These are phyloP conservation scores for Stenodema calcarata DNA, from an alignment of 2,888 invertebrate species.

Conservation along the genomic window DNA sequence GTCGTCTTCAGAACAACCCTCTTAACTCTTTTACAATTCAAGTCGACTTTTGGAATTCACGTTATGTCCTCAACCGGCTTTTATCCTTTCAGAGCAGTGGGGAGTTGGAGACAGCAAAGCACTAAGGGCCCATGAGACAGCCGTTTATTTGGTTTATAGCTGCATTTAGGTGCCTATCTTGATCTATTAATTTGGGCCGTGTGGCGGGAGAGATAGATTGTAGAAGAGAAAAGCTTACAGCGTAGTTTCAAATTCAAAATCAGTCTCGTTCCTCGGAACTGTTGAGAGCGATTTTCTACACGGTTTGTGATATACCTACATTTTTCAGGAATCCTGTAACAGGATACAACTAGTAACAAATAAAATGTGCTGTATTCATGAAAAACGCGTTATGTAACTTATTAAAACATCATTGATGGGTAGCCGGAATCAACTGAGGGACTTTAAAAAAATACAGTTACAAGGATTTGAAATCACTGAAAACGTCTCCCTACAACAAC, in stretches of 20 bases:
- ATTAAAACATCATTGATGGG: too few species aligned
- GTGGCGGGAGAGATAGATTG: neutral
- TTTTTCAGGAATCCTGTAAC: too few species aligned
- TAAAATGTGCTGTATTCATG: too few species aligned
- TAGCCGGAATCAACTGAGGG: too few species aligned
- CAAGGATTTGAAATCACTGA: too few species aligned
- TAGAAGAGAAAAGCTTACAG: neutral
- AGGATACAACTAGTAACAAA: too few species aligned
- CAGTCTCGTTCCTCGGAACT: too few species aligned
- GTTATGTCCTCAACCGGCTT: neutral
- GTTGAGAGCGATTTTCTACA: too few species aligned
- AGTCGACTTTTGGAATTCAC: slow-evolving; percentile 25
- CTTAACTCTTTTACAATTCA: slow-evolving; percentile 40
- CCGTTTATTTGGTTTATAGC: slow-evolving; percentile 39
- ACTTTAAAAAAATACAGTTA: too few species aligned
- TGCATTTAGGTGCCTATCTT: slow-evolving; percentile 2
- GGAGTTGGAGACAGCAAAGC: neutral
- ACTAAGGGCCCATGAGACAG: neutral
- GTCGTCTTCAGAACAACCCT: slow-evolving; percentile 16
- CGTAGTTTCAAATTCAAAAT: neutral
- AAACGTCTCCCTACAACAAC: too few species aligned
- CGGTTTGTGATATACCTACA: too few species aligned
- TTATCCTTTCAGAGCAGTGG: neutral
- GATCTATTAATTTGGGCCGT: slow-evolving; percentile 30
- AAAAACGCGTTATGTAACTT: too few species aligned